Base-by-base conservation (phyloP, 92 coral and sea anemone species). In the Montipora capitata region DNA sequence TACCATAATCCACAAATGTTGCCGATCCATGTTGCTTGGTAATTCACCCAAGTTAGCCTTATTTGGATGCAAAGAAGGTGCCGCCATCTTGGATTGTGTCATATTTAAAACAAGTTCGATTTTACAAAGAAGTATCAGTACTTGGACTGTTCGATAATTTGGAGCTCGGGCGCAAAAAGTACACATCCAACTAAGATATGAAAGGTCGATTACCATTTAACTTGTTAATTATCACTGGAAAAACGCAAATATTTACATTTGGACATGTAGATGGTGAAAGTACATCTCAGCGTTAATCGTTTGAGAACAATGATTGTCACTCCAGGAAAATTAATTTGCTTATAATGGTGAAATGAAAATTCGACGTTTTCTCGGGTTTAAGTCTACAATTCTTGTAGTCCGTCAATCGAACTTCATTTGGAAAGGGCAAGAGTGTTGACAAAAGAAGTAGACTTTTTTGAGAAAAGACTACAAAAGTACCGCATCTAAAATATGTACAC, bases 221-320 rank as follows among this genome's bases (percentile, higher is more conserved):
- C 72, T 14, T 20, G 71, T 58, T 72, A 83, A 83, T 83, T 83
- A 72, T 43, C 79, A 83, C 43, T 83, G 56, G 49, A 83, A 42
- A 73, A 70, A 58, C 70, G 38, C 80, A 83, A 83, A 83, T 58
- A 83, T 83, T 83, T 68, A 81, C 85, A 68, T 27, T 68, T 48
- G 10, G 40, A 11, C 20, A 57, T 5, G 13, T 17, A 10, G 18
- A 43, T 54, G 17, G 68, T 68, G 85, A 81, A 81, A 68, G 40
- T 10, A 80, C 20, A 15, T 11, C 65, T 66, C 17, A 38, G 15
- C 48, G 10, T 49, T 66, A 51, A 69, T 81, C 68, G 40, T 67
- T 20, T 12, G 0, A 38, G 40, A 69, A 39, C 40, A 7, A 35
- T 39, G 77, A 27, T 45, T 69, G 77, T 52, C 85, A 81, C 0